Base-by-base conservation (phyloP, 2,113 vertebrate genomes). In the Colius striatus region DNA sequence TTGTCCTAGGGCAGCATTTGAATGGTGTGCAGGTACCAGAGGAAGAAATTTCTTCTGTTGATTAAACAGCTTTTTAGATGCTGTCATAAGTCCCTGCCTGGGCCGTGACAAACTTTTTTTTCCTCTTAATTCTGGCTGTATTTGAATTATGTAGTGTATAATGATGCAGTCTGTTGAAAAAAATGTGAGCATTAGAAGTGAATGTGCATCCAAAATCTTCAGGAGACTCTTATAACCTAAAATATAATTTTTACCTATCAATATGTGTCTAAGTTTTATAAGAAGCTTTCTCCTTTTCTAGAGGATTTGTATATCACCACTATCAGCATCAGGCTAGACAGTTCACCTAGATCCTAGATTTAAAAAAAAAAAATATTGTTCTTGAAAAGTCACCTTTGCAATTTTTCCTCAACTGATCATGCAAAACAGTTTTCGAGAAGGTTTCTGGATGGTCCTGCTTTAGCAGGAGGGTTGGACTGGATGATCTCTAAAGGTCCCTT, bases 381-480 rank as follows among this genome's bases (percentile, higher is more conserved):
- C 4, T 7, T 87, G n/a, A 53, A 34, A 84, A 73, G 85, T 83
- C 58, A 38, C 71, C 54, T 91, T 85, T 72, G 30, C 43, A 3
- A 38, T 84, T 92, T 88, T 65, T 93, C 9, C 70, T 82, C n/a
- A 65, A 2, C 10, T 82, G 62, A 34, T 61, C 36, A 66, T 43
- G 66, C 87, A 84, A 65, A 92, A 60, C 50, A 13, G 27, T 68
- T 90, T 87, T 78, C 50, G 47, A 62, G 60, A 75, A n/a, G n/a
- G n/a, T n/a, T 41, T 41, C 9, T 41, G 38, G 38, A 41, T 41
- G 38, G 38, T 41, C 38, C 38, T 41, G 38, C 38, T 41, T 41
- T 41, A 41, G 38, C 38, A 41, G 38, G 38, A 41, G 38, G 38
- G 38, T 41, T 41, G 38, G 12, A 41, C 38, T 41, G 38, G 38